Evolutionary conservation across 2,797 vertebrate species (phyloP).

Genomic region (Acipenser ruthenus): DNA sequence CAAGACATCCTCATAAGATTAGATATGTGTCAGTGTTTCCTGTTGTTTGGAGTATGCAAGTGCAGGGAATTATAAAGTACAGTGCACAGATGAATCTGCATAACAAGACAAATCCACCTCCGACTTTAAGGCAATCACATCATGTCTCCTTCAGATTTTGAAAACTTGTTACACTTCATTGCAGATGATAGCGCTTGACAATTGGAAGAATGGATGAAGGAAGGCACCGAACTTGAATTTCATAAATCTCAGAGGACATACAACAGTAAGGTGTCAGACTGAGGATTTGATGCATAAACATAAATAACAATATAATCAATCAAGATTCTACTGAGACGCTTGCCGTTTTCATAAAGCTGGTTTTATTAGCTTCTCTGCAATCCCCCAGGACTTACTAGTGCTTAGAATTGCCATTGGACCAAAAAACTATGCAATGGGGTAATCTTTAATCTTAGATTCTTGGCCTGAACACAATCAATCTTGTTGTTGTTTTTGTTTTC

Average conservation of each 20-base stretch:
- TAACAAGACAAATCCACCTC: slow-evolving; percentile 31
- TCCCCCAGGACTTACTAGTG: slow-evolving; percentile 43
- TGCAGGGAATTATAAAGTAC: slow-evolving; percentile 28
- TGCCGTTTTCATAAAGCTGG: slow-evolving; percentile 41
- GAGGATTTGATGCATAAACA: slow-evolving; percentile 40
- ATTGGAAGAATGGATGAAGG: slow-evolving; percentile 14
- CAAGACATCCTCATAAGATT: neutral
- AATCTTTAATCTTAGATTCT: neutral
- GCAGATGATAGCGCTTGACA: slow-evolving; percentile 23
- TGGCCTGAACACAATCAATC: neutral
- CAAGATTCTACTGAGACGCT: slow-evolving; percentile 35
- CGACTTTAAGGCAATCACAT: slow-evolving; percentile 28
- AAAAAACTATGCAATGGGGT: neutral
- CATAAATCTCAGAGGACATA: slow-evolving; percentile 31
- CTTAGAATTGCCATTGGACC: slow-evolving; percentile 30
- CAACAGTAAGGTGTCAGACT: slow-evolving; percentile 38
- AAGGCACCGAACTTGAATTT: slow-evolving; percentile 7
- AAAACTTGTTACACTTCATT: slow-evolving; percentile 15
- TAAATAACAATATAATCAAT: slow-evolving; percentile 43
- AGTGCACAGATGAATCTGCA: slow-evolving; percentile 29
- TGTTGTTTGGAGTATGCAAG: slow-evolving; percentile 17
- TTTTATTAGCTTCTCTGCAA: slow-evolving; percentile 46
- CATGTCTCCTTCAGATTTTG: slow-evolving; percentile 20
- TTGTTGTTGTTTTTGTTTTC: neutral
- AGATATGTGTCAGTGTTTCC: slow-evolving; percentile 23